Evolutionary conservation across 2,888 invertebrate species (phyloP).

Genomic region (Lasioglossum pauxillum): DNA sequence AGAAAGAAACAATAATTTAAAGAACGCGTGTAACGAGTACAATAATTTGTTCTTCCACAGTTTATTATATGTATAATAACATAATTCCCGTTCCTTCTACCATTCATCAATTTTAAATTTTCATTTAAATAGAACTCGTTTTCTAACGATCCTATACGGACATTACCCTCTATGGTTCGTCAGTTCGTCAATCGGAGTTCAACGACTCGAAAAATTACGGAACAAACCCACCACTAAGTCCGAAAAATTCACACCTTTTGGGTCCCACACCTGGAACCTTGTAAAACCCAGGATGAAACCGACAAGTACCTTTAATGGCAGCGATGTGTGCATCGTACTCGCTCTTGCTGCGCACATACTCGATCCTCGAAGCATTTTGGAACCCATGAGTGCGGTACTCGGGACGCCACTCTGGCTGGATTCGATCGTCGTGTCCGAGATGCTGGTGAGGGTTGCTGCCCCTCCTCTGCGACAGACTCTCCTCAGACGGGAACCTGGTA

Average conservation of each 20-base stretch:
- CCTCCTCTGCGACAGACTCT: conserved; percentile 82
- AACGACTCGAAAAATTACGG: not conserved
- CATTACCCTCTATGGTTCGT: not conserved
- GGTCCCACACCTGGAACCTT: not conserved
- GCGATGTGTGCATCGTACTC: conserved; percentile 95
- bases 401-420: conserved; percentile 86
- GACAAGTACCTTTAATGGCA: conserved; percentile 90
- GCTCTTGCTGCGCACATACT: conserved; percentile 91
- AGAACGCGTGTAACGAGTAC: too few relatives aligned
- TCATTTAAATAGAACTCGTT: too few relatives aligned
- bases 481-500: conserved; percentile 86
- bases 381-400: conserved; percentile 87
- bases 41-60: too few relatives aligned
- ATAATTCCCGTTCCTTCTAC: too few relatives aligned
- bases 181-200: not conserved
- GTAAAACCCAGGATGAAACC: not conserved
- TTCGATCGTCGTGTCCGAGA: conserved; percentile 82
- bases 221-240: not conserved
- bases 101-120: too few relatives aligned
- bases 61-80: too few relatives aligned
- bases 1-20: too few relatives aligned
- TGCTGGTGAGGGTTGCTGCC: conserved; percentile 58
- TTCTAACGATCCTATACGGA: not conserved
- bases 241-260: not conserved
- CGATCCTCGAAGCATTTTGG: conserved; percentile 89